phyloP scores from a whole-genome alignment of 1,140 invertebrate genomes.

The Cyphomyrmex costatus region DNA sequence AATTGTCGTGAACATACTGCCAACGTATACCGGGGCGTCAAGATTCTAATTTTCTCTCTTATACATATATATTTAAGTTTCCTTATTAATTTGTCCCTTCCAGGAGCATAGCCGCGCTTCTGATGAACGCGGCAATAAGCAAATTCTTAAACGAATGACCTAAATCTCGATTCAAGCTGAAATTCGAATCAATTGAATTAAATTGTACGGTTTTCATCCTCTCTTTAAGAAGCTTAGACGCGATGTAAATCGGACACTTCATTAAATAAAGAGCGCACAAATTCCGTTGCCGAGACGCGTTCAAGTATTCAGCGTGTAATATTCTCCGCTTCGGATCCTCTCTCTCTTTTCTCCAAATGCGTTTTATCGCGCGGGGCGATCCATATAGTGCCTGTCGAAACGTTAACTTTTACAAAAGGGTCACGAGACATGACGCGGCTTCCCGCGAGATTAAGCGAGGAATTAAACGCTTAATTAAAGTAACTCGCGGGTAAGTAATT shows the following conservation, averaged over 20 bases:
- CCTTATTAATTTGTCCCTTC: slow-evolving; percentile 30
- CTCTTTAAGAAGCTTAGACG: background rate
- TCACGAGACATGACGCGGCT: slow-evolving; percentile 41
- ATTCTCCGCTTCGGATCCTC: background rate
- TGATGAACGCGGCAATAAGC: background rate
- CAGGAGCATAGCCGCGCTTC: background rate
- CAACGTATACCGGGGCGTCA: background rate
- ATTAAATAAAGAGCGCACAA: slow-evolving; percentile 33
- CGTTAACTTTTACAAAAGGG: slow-evolving; percentile 15
- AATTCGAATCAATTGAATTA: slow-evolving; percentile 31
- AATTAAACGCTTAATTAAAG: slow-evolving; percentile 66
- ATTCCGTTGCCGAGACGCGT: background rate
- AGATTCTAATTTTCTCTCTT: slow-evolving; percentile 38
- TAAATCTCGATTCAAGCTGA: background rate
- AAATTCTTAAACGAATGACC: background rate
- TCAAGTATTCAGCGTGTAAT: slow-evolving; percentile 28
- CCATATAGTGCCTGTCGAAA: slow-evolving; percentile 39
- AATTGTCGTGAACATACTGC: slow-evolving; percentile 47
- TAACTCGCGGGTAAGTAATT: slow-evolving; percentile 54
- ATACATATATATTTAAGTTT: slow-evolving; percentile 14
- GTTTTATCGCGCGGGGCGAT: slow-evolving; percentile 15
- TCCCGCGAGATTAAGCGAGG: slow-evolving; percentile 45
- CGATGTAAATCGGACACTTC: slow-evolving; percentile 19
- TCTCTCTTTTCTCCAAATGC: background rate
- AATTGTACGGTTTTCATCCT: background rate